Evolutionary conservation across 2,113 vertebrate species (phyloP), one percentile per base, ranked within the genome.

Genomic region (Psettodes erumei): DNA sequence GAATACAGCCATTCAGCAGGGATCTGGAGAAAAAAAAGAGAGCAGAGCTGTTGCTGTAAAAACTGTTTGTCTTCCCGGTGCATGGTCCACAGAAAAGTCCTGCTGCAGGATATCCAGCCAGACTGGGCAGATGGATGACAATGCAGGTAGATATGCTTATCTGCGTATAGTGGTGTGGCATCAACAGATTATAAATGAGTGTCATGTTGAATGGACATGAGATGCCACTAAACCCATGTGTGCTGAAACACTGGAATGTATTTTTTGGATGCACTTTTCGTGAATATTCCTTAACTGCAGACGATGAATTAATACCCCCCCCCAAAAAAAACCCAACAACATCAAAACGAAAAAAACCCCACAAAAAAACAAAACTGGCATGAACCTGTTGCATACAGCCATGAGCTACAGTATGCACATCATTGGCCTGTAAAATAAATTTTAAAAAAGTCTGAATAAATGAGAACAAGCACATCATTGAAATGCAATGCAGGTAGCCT

Each of bases 1-100:
- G 10, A 67, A 54, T 69, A 38, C 84, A 86, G 86, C 67, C 64
- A 61, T 65, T 84, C 72, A 45, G 69, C 32, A 12, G 63, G 71
- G 75, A 73, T 76, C 50, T 72, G 33, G 11, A 58, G 33, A 68
- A 56, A 58, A 81, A 77, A 79, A 77, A 68, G 58, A 76, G 71
- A n/a, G 72, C 62, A 73, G 71, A 86, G 62, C 53, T 66, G 42
- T 40, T 23, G 23, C 30, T 72, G 43, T 54, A 35, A 70, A 56
- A 71, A 77, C 16, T 81, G 58, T 78, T 61, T 15, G 0, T 69
- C 69, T 86, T 70, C 53, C 9, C 6, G 1, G 28, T 61, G 62
- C 28, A 32, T 55, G 30, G 64, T 63, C 48, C 51, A 60, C 25
- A 59, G 30, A n/a, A 71, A 68, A 61, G 28, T 23, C 53, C 59